Conservation (phyloP, 2,797 vertebrate genomes). For the Podarcis siculus region DNA sequence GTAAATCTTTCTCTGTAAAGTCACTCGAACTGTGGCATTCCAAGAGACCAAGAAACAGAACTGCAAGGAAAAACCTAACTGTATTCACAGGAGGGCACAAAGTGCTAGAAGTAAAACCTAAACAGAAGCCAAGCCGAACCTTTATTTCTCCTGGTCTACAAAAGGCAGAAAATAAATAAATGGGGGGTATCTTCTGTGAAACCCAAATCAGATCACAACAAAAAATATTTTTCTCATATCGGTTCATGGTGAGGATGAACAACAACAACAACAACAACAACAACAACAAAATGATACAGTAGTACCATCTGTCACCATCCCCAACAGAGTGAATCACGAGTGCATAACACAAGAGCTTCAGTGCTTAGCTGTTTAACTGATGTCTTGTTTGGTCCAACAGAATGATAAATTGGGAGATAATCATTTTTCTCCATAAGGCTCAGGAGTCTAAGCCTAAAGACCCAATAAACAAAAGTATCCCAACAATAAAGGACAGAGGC, state of each 20-base stretch:
- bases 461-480: not conserved
- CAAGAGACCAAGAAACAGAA: not conserved
- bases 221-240: not conserved
- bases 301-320: not conserved
- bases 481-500: not conserved
- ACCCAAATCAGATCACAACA: not conserved
- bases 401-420: not conserved
- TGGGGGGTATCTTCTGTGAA: not conserved
- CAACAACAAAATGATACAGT: no score
- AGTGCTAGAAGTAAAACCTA: not conserved
- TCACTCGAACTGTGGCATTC: not conserved
- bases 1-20: not conserved
- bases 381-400: not conserved
- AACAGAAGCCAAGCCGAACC: not conserved
- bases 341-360: not conserved
- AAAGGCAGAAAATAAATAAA: not conserved
- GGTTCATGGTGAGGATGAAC: not conserved
- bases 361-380: not conserved
- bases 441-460: not conserved
- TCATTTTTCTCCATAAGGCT: not conserved
- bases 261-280: no score
- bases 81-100: not conserved
- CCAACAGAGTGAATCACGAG: not conserved
- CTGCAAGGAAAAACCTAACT: no score
- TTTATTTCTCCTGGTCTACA: not conserved